Base-by-base conservation (phyloP, 2,113 vertebrate species). In the Paedocypris sp. region DNA sequence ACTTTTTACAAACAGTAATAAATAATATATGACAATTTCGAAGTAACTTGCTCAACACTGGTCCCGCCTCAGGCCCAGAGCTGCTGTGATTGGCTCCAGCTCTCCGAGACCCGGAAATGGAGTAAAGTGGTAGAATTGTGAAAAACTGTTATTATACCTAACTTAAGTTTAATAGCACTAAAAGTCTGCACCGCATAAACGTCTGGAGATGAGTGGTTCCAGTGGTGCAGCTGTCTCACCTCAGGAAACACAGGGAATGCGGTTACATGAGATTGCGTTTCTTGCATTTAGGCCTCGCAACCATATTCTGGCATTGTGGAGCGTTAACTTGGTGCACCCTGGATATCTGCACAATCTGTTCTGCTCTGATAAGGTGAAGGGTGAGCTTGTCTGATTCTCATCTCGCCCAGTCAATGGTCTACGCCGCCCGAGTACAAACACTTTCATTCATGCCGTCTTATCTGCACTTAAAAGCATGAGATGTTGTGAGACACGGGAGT, bases 201-300 rank as follows among this genome's bases (percentile, higher is more conserved):
- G 19, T 45, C 36, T 56, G 31, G 9, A 38, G 51, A 11, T 58
- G 31, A 13, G 33, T 48, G 60, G 66, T 66, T 64, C 47, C 3
- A 20, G 11, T 62, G 32, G 64, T 20, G 50, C 58, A 26, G 49
- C 51, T 65, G 71, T 73, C 67, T 74, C 72, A 69, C 69, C 62
- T 64, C 69, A 74, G 57, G 43, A 71, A 63, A 32, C 65, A 22
- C 60, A 53, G 51, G 69, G 72, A 71, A 69, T 69, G 52, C 18
- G 35, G 47, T 43, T 69, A 32, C 47, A 62, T 66, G 53, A 72
- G 51, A 62, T 58, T 71, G 63, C 42, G 49, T 54, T 45, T 68
- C 62, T 65, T 65, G 61, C 66, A 62, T 65, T 59, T 51, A 45
- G 43, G 48, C 59, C 53, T 38, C 32, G 33, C 58, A 59, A 58